Base-by-base conservation (phyloP, 2,797 vertebrate genomes). In the Discoglossus pictus region DNA sequence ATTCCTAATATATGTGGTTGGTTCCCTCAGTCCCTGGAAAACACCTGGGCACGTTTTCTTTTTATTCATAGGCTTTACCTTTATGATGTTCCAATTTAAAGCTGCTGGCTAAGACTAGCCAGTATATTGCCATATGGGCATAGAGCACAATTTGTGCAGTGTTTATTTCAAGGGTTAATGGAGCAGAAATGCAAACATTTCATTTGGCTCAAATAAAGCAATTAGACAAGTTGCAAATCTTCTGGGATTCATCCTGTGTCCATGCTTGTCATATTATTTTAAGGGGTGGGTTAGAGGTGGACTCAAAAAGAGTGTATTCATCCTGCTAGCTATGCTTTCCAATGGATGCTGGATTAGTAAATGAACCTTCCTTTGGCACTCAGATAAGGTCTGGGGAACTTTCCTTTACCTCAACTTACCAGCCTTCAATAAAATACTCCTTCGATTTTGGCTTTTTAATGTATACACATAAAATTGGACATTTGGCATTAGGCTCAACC, bases 191-290 rank as follows among this genome's bases (percentile, higher is more conserved):
- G 50, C 46, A 60, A 69, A 62, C 66, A 69, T 69, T 69, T 61
- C 50, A 69, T 69, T 69, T 69, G 66, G 66, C 66, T 69, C 25
- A 62, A 69, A 69, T 61, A 69, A 69, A 69, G 66, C 66, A 62
- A 69, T 69, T 69, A 62, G 66, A 69, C 66, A 61, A 69, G 66
- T 69, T 69, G 39, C 66, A 69, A 69, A 69, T 69, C 66, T 61
- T 55, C 21, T 55, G 66, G 66, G 66, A 62, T 55, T 54, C 66
- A 50, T 62, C 20, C 40, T 55, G 67, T 63, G 43, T 70, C 67
- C 25, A 34, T 56, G 60, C 59, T 21, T 39, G 50, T 56, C 43
- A 18, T 70, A 70, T 70, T 70, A 70, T 70, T 70, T 11, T 70
- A 70, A 70, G 59, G 59, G 67, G 67, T 63, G 67, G 59, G 67